phyloP scores from a whole-genome alignment of 1,140 invertebrate genomes.

The Euglossa dilemma region DNA sequence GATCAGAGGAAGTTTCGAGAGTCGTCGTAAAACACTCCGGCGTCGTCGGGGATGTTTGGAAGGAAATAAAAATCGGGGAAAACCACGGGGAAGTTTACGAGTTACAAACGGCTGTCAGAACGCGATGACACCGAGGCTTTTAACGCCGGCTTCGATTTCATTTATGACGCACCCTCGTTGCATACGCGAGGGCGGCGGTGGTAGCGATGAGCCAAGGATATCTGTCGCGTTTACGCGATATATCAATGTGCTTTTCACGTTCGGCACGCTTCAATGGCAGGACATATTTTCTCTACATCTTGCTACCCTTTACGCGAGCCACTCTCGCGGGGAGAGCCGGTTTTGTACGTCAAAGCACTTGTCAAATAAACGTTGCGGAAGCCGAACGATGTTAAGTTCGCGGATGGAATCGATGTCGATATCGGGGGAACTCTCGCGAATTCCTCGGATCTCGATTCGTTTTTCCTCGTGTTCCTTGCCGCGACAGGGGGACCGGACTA shows the following conservation, averaged over 20 bases:
- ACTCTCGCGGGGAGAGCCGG: slow-evolving; percentile 14
- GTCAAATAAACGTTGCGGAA: slow-evolving; percentile 53
- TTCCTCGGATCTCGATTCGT: slow-evolving; percentile 24
- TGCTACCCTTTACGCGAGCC: slow-evolving; percentile 15
- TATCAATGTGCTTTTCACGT: slow-evolving; percentile 39
- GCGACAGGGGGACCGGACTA: background rate
- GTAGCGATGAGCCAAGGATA: slow-evolving; percentile 35
- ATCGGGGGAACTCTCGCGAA: background rate
- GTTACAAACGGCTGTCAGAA: background rate
- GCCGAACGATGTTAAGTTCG: slow-evolving; percentile 44
- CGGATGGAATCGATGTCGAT: slow-evolving; percentile 36
- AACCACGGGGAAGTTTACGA: background rate
- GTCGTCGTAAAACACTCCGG: background rate
- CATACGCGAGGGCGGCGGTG: slow-evolving; percentile 16
- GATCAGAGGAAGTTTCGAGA: background rate
- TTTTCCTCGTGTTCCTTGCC: background rate
- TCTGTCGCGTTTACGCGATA: slow-evolving; percentile 62
- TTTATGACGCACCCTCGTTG: slow-evolving; percentile 38
- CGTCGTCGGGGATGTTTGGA: background rate
- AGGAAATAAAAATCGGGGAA: background rate
- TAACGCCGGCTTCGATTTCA: slow-evolving; percentile 66
- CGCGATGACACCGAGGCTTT: slow-evolving; percentile 60
- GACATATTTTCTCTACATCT: slow-evolving; percentile 55
- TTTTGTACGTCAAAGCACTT: slow-evolving; percentile 38
- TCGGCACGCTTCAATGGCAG: slow-evolving; percentile 41